phyloP scores from a whole-genome alignment of 2,113 vertebrate genomes.

The Danionella cerebrum region DNA sequence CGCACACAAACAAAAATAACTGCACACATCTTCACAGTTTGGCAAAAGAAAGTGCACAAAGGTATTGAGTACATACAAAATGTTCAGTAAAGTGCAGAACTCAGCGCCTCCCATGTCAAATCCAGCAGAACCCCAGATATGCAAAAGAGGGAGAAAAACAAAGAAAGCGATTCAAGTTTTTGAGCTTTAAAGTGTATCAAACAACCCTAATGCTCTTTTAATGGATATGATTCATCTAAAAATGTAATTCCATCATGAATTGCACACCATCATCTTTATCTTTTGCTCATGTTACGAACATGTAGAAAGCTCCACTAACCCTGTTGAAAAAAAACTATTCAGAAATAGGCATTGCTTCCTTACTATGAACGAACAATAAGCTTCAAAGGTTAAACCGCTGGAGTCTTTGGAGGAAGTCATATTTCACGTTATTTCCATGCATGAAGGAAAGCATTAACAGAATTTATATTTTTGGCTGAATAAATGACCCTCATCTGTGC shows the following conservation, averaged over 20 bases:
- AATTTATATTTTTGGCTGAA: no score
- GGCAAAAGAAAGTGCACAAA: slow-evolving; percentile 27
- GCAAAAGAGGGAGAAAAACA: not conserved
- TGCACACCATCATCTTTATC: no score
- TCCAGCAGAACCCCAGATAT: not conserved
- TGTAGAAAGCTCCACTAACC: no score
- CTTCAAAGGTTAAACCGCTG: not conserved
- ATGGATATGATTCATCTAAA: no score
- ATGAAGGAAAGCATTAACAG: not conserved
- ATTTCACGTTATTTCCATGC: not conserved
- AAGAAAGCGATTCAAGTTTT: not conserved
- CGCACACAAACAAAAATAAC: slow-evolving; percentile 46
- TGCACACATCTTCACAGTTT: slow-evolving; percentile 49
- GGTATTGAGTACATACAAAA: not conserved
- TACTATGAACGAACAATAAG: not conserved
- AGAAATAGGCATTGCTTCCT: no score
- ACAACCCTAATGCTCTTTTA: no score
- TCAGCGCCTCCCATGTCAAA: not conserved
- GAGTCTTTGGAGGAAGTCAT: no score
- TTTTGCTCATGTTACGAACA: no score
- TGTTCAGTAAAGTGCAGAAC: no score
- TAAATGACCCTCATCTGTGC: no score
- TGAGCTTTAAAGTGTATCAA: not conserved
- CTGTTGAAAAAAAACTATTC: no score
- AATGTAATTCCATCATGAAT: no score